Percentiles rank a stretch among this genome's conserved stretches.
These are phyloP conservation scores for Euwallacea fornicatus DNA, from an alignment of 1,140 invertebrate genomes.

Conservation along the genomic window DNA sequence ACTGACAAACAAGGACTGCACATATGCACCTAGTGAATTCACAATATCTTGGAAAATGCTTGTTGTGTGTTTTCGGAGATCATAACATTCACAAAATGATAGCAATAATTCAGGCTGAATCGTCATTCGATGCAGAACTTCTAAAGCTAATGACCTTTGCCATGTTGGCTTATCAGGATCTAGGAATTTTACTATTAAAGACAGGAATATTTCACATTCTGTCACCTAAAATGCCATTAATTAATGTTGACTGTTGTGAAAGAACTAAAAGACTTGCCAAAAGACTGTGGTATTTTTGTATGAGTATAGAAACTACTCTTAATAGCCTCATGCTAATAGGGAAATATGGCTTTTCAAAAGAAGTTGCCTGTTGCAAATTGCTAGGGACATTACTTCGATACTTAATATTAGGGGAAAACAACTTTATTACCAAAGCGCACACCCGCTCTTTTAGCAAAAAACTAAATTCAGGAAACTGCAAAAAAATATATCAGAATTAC, in stretches of 20 bases:
- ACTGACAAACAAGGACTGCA: constrained; percentile 90
- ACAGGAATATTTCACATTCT: constrained; percentile 98
- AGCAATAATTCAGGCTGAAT: constrained; percentile 84
- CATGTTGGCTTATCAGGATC: constrained; percentile 95
- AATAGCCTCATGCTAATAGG: constrained; percentile 94
- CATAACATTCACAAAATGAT: constrained; percentile 92
- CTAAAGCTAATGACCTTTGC: constrained; percentile 92
- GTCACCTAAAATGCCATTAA: constrained; percentile 69
- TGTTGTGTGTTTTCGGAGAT: constrained; percentile 89
- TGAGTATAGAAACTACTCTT: constrained; percentile 87
- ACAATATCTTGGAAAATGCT: constrained; percentile 96
- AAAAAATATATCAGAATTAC: constrained; percentile 9
- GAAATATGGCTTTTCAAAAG: constrained; percentile 91
- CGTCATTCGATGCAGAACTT: constrained; percentile 93
- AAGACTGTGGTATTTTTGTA: constrained; percentile 91
- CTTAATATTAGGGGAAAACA: constrained; percentile 96
- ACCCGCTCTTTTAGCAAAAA: constrained; percentile 95
- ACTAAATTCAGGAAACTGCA: constrained; percentile 90
- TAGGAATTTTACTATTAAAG: constrained; percentile 94
- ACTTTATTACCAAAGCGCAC: constrained; percentile 94
- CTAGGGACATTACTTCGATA: constrained; percentile 68
- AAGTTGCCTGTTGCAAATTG: constrained; percentile 61
- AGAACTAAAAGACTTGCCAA: constrained; percentile 66
- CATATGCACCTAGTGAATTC: constrained; percentile 90
- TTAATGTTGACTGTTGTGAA: not conserved